Evolutionary conservation across 2,888 invertebrate genomes (phyloP), one percentile per base, ranked within the genome.

Genomic region (Norana najaformis): DNA sequence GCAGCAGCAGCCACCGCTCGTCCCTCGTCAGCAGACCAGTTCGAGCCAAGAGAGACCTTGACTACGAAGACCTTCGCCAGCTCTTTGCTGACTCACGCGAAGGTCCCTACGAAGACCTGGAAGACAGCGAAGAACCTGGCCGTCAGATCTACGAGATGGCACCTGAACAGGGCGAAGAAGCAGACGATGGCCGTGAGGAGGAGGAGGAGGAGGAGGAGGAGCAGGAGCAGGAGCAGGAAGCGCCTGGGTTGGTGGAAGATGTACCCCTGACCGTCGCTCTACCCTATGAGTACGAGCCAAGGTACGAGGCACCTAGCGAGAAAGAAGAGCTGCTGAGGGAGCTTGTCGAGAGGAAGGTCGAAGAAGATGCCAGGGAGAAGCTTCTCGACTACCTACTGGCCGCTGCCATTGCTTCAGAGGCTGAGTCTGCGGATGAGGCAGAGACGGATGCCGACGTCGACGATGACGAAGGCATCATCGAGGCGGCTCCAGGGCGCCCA

Each of bases 21-120:
- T 85, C 37, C 36, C 36, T 85, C 23, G 85, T 37, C 85, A 85
- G 23, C 85, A 18, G 85, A 85, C 85, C 85, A 37, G 37, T 85
- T 85, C 85, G 85, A 35, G 85, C 88, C 8, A 88, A 88, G 39
- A 37, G 88, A 88, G 88, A 88, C 41, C 88, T 88, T 13, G 47
- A 47, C 41, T 88, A 88, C 47, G 88, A 88, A 37, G 88, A 88
- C 34, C 47, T 88, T 35, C 88, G 88, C 34, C 36, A 88, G 39
- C 34, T 88, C n/a, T 41, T 88, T 38, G 88, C 34, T 18, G 20
- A 88, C 88, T 39, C 39, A 34, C 88, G 47, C 34, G 34, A 47
- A 39, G 39, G 20, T 18, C 88, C 88, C 18, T 39, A 47, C 47
- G 47, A 88, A 34, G 34, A 88, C n/a, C 30, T 35, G 37, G 88